Evolutionary conservation across 2,888 invertebrate genomes (phyloP), one percentile per base, ranked within the genome.

Genomic region (Ectobius pallidus): DNA sequence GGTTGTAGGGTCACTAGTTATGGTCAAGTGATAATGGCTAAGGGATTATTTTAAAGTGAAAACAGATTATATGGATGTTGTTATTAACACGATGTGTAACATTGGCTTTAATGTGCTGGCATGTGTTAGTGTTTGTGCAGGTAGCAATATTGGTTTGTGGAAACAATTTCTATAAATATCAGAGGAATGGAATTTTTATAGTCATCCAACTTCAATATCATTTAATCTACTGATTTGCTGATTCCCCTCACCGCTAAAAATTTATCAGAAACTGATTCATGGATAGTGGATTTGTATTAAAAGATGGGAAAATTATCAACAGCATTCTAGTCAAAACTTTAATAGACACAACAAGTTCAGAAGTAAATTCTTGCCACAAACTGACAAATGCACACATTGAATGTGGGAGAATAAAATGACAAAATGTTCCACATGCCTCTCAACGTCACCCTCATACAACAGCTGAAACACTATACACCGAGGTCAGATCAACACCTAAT

Each of bases 381-480:
- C 68, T 73, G 16, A 61, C 55, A n/a, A 25, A 58, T 34, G n/a
- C 62, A n/a, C 79, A 79, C 63, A 46, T 80, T 4, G 69, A 72
- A 16, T 78, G 78, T 72, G 75, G 73, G 62, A 73, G 70, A 62
- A 30, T 63, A 30, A 72, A 77, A 71, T 69, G 78, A 67, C 79
- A 78, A 73, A 78, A 78, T 73, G 76, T 79, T 1, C 42, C 25
- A 11, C 62, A 79, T 52, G 79, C 79, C 6, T 75, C 77, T 11
- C 77, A 80, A 70, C 72, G 79, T 3, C 63, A 78, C n/a, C 78
- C 78, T 0, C 77, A 79, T 61, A 76, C 77, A 4, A 78, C 77
- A 14, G 79, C 25, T 77, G n/a, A n/a, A n/a, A n/a, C n/a, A n/a
- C n/a, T n/a, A 78, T 75, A 39, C 69, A n/a, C 74, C 76, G 52